Evolutionary conservation across 2,888 invertebrate genomes (phyloP), one percentile per base, ranked within the genome.

Genomic region (Eubasilissa splendida): DNA sequence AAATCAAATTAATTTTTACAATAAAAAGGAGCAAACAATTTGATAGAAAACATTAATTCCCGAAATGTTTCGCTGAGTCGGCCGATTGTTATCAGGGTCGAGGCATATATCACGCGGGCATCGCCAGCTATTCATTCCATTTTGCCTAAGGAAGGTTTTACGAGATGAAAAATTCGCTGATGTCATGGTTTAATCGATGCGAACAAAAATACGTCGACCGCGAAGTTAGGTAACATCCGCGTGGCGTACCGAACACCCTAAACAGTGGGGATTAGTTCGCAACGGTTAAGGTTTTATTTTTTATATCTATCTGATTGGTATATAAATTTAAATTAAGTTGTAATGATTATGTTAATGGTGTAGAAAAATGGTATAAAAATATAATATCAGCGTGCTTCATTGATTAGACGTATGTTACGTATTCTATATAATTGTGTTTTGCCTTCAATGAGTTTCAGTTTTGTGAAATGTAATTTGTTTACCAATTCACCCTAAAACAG

Each of bases 111-210:
- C 68, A 68, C 52, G 63, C 63, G 22, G 66, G 52, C 68, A 68
- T 68, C 68, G 50, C 50, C 11, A 52, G 14, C 68, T 50, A 52
- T 68, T 68, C 68, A 68, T 68, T 68, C 50, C 68, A 68, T 68
- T 68, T 68, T 68, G 50, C 68, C 68, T 68, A 68, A 68, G 68
- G 68, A 68, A 68, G 68, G 68, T 50, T 68, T 68, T 68, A 68
- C 68, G 68, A 68, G 68, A 68, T 68, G 68, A 68, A 68, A 68
- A 68, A 68, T 68, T 68, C 14, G 68, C 68, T 50, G 68, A 68
- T 50, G 68, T 68, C 68, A 68, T 50, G 68, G 14, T 68, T 50
- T 68, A 68, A 68, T 68, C 68, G 68, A 68, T 68, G 68, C 52
- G 68, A 68, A 68, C 68, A 14, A 68, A 68, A 68, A 68, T 68